A percentile compares a stretch with the other conserved stretches of the same genome.
Conservation (phyloP, 2,113 vertebrate genomes). For the Candoia aspera region DNA sequence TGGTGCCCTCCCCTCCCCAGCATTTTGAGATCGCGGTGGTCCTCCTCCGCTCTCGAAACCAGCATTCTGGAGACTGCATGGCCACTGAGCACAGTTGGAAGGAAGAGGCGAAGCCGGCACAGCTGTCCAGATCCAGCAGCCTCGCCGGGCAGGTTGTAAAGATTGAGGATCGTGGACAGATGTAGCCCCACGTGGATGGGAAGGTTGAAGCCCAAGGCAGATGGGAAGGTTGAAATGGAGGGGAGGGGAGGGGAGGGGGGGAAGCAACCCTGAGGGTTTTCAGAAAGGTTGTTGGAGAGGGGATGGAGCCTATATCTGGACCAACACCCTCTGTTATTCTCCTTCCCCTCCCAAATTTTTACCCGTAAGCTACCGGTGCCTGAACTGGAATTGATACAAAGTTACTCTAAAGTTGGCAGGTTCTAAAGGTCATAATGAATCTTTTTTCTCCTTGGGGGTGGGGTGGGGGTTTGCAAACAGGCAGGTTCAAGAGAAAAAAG, state of each 20-base stretch:
- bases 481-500: conserved; percentile 58
- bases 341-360: conserved; percentile 42
- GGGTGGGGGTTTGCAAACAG: conserved; percentile 52
- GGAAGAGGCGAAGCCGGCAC: conserved; percentile 44
- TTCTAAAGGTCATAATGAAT: conserved; percentile 29
- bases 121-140: conserved; percentile 32
- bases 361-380: conserved; percentile 39
- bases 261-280: not conserved
- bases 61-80: conserved; percentile 42
- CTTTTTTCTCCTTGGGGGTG: conserved; percentile 30
- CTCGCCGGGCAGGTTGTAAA: not conserved
- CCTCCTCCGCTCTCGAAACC: conserved; percentile 50
- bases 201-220: not conserved
- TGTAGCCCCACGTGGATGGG: conserved; percentile 21
- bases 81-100: conserved; percentile 37
- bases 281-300: conserved; percentile 19
- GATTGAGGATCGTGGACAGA: conserved; percentile 20
- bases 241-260: not conserved
- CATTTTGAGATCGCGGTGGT: not conserved
- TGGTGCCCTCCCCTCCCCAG: conserved; percentile 7
- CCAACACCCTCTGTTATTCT: conserved; percentile 51
- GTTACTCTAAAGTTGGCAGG: conserved; percentile 38
- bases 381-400: conserved; percentile 54
- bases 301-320: conserved; percentile 50
- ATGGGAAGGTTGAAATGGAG: conserved; percentile 25